phyloP scores from a whole-genome alignment of 2,113 vertebrate genomes.

The Silurus asotus region DNA sequence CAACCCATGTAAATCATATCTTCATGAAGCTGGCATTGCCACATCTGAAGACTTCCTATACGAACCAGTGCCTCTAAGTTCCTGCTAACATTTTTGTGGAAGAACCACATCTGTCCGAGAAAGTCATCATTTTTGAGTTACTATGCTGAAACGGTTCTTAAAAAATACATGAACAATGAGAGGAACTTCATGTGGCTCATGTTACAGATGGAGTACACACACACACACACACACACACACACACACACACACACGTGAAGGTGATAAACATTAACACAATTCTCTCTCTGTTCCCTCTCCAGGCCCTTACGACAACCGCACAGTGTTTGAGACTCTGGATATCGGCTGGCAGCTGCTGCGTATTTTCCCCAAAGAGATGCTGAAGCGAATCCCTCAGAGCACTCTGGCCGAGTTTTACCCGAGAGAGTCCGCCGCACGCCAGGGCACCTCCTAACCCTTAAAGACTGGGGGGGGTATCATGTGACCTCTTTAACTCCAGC shows the following conservation, averaged over 20 bases:
- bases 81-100: no score
- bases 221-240: not conserved
- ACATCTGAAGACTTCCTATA: no score
- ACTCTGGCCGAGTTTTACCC: constrained; percentile 96
- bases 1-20: no score
- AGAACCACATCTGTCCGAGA: no score
- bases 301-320: constrained; percentile 95
- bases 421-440: constrained; percentile 74
- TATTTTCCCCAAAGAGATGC: constrained; percentile 99
- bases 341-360: constrained; percentile 96
- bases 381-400: constrained; percentile 96
- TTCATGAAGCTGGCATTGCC: no score
- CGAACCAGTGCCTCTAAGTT: no score
- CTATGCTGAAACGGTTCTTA: not conserved
- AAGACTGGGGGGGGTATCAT: not conserved
- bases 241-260: not conserved
- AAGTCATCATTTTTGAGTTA: not conserved
- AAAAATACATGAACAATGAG: not conserved
- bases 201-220: not conserved
- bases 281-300: not conserved
- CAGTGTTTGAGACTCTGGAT: constrained; percentile 92
- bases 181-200: not conserved
- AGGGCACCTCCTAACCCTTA: constrained; percentile 43
- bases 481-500: constrained; percentile 18
- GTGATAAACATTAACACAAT: not conserved